Percentiles rank a stretch among this genome's conserved stretches.
Evolutionary conservation across 2,888 invertebrate species (phyloP).

Genomic region (Hypena proboscidalis): DNA sequence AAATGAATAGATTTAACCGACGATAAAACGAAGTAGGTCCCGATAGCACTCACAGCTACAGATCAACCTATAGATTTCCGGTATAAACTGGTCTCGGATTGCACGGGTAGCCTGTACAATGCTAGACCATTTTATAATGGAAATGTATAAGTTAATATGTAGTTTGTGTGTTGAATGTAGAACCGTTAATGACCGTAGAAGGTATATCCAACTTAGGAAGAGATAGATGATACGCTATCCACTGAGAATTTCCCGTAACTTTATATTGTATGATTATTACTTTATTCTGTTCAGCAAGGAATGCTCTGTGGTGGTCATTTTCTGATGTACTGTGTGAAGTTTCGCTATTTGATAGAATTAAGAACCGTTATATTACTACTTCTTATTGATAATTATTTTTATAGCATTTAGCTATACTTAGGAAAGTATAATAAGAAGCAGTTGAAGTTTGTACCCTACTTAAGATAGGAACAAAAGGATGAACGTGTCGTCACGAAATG

Average conservation of each 20-base stretch:
- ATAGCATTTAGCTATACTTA: too few relatives aligned
- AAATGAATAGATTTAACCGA: conserved; percentile 17
- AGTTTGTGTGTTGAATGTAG: conserved; percentile 34
- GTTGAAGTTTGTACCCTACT: too few relatives aligned
- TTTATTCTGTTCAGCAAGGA: conserved; percentile 16
- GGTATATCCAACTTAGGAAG: conserved; percentile 41
- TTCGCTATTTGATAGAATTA: background rate
- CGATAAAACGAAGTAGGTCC: conserved; percentile 29
- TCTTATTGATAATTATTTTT: too few relatives aligned
- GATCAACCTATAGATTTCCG: too few relatives aligned
- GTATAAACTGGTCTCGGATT: too few relatives aligned
- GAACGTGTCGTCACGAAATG: too few relatives aligned
- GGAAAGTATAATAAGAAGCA: too few relatives aligned
- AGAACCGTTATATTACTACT: too few relatives aligned
- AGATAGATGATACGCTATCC: conserved; percentile 37
- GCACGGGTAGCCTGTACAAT: too few relatives aligned
- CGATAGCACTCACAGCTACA: conserved; percentile 17
- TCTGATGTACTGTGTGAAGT: background rate
- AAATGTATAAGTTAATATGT: too few relatives aligned
- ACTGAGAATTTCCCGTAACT: conserved; percentile 40
- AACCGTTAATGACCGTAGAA: conserved; percentile 39
- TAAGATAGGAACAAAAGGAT: too few relatives aligned
- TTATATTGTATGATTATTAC: conserved; percentile 25
- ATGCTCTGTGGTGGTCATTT: conserved; percentile 3
- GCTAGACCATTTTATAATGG: too few relatives aligned